Evolutionary conservation across 2,888 invertebrate species (phyloP).

Genomic region (Oscheius sp.): DNA sequence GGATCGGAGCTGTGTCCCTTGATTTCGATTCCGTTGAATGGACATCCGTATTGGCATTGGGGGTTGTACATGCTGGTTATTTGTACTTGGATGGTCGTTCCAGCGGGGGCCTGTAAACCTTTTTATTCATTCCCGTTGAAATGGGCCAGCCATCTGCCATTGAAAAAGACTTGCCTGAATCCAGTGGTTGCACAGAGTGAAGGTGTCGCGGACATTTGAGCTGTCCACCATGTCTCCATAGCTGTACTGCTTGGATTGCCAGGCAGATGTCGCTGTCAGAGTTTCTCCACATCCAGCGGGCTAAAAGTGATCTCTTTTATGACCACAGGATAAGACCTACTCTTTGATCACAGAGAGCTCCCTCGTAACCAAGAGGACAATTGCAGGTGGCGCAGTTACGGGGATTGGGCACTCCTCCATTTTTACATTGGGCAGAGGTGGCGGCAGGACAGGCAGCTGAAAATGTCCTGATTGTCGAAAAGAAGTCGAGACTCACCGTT

Average conservation of each 20-base stretch:
- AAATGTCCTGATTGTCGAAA: too few species aligned
- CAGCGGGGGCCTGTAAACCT: constrained; percentile 44
- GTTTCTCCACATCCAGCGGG: constrained; percentile 48
- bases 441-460: constrained; percentile 46
- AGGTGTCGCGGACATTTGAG: constrained; percentile 34
- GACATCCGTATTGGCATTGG: constrained; percentile 50
- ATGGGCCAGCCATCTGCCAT: background rate
- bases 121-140: background rate
- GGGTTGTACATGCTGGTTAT: constrained; percentile 42
- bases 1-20: constrained; percentile 13
- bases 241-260: constrained; percentile 40
- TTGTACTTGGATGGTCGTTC: constrained; percentile 41
- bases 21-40: constrained; percentile 51
- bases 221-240: constrained; percentile 41
- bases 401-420: constrained; percentile 65
- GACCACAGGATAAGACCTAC: constrained; percentile 29
- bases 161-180: constrained; percentile 7
- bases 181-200: constrained; percentile 35
- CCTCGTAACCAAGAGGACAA: constrained; percentile 68
- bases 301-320: background rate
- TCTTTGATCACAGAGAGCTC: constrained; percentile 48
- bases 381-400: constrained; percentile 61
- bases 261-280: constrained; percentile 44
- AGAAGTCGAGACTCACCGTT: constrained; percentile 40
- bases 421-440: constrained; percentile 55